Percentiles rank a stretch among this genome's conserved stretches.
These are phyloP conservation scores for Accipiter cooperii DNA, from an alignment of 2,113 vertebrate species.

Conservation along the genomic window DNA sequence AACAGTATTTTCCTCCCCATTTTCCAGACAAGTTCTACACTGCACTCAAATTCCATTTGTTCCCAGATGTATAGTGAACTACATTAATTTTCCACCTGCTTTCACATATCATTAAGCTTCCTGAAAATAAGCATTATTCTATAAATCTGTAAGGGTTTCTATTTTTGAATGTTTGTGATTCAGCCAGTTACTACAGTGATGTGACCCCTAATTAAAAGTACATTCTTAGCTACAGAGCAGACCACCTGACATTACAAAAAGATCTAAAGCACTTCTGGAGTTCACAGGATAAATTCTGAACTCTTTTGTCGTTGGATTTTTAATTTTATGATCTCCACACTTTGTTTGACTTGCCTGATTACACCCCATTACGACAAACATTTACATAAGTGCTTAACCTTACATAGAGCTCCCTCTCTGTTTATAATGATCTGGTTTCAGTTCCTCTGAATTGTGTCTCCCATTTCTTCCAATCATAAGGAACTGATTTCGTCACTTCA, in stretches of 20 bases:
- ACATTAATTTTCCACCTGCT: constrained; percentile 7
- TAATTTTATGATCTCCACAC: background rate
- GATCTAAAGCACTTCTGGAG: background rate
- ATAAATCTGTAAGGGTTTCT: background rate
- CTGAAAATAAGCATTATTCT: constrained; percentile 11
- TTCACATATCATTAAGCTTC: background rate
- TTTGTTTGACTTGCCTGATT: background rate
- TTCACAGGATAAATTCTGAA: background rate
- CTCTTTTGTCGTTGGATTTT: background rate
- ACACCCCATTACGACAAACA: background rate
- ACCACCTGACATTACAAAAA: background rate
- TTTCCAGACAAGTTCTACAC: background rate
- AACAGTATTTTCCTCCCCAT: background rate
- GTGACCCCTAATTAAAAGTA: background rate
- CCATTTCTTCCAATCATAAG: background rate
- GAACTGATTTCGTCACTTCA: background rate
- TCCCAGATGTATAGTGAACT: background rate
- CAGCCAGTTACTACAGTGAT: background rate
- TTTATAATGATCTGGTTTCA: background rate
- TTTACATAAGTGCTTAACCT: background rate
- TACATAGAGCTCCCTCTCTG: background rate
- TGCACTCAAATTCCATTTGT: background rate
- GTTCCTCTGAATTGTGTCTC: background rate
- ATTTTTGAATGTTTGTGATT: background rate
- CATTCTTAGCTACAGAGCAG: background rate